Base-by-base conservation (phyloP, 2,797 vertebrate genomes). In the Pangasius macronema region DNA sequence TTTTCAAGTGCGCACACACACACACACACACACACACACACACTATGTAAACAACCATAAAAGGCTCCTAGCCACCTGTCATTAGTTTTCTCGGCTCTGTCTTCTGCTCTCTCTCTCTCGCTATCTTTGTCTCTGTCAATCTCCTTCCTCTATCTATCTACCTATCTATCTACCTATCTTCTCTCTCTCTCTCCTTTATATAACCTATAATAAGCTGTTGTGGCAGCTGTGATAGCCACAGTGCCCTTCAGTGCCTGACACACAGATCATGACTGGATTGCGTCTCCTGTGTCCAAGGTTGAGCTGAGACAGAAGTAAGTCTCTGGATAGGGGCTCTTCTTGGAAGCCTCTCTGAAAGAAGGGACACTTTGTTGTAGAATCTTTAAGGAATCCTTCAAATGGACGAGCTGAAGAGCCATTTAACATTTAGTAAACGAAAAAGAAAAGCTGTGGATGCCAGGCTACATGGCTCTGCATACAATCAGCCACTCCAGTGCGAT, bases 151-250 rank as follows among this genome's bases (percentile, higher is more conserved):
- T 85, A 46, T 86, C 53, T 75, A 4, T 59, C 59, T 53, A 10
- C 36, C 6, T 68, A 11, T 59, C 11, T 57, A 7, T 49, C 53
- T n/a, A 36, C 53, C 53, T 14, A 30, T 84, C 30, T 42, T 79
- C 22, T 42, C 46, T 67, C 65, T 46, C 81, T 90, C 85, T 86
- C 85, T 92, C 76, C 87, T 11, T 87, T 68, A 79, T 82, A 63
- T 82, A 86, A 86, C 53, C 68, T 53, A 63, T 81, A 39, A 87
- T 87, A 67, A 80, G 85, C 67, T 85, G 75, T 89, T 68, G 57
- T 75, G 65, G 80, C 82, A 65, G 67, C 63, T 81, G 83, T 27
- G 84, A 82, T 85, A 87, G 61, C 63, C 75, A 84, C 82, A 63
- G 42, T 61, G 68, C 65, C 85, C 86, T 86, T 82, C 86, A 84